Evolutionary conservation across 2,888 invertebrate species (phyloP).

Genomic region (Microplitis manilae): DNA sequence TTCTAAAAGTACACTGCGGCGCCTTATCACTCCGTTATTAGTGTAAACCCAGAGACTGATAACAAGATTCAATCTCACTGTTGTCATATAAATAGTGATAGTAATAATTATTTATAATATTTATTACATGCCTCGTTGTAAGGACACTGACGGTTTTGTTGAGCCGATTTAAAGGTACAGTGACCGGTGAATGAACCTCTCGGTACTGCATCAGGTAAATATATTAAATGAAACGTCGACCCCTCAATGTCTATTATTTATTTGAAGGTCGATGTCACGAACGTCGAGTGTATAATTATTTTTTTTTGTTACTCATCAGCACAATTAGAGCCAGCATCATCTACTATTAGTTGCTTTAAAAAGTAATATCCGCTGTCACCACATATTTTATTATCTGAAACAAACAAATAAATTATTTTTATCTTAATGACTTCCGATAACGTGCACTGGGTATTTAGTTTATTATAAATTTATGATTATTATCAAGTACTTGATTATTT

Average conservation of each 20-base stretch:
- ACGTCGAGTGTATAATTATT: neutral
- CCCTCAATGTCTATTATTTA: neutral
- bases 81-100: neutral
- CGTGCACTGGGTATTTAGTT: neutral
- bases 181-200: conserved; percentile 9
- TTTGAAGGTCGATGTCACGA: conserved; percentile 3
- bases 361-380: neutral
- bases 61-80: conserved; percentile 4
- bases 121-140: neutral
- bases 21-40: neutral
- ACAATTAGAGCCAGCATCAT: neutral
- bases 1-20: neutral
- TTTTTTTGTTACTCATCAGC: neutral
- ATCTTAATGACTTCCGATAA: neutral
- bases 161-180: neutral
- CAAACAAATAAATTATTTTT: neutral
- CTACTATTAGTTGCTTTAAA: neutral
- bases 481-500: neutral
- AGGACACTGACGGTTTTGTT: neutral
- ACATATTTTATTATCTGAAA: neutral
- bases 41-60: neutral
- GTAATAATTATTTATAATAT: neutral
- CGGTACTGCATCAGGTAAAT: conserved; percentile 16
- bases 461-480: neutral
- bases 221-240: conserved; percentile 15